Conservation (phyloP, 2,113 vertebrate species). For the Condylura cristata region DNA sequence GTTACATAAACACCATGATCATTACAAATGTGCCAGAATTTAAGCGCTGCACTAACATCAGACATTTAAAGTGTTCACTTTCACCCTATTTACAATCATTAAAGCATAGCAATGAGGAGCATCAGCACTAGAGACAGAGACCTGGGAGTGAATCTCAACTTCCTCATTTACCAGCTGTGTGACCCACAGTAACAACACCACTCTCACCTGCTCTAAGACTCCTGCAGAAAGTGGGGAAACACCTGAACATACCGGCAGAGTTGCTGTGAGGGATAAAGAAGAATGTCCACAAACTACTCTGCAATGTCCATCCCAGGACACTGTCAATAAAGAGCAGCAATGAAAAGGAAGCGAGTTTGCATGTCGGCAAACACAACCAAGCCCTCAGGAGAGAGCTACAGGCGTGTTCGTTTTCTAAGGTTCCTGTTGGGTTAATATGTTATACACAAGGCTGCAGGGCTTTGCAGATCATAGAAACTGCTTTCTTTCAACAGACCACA, state of each 20-base stretch:
- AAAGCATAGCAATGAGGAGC: fast-evolving
- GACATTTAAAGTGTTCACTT: background rate
- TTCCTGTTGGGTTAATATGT: background rate
- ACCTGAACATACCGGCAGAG: background rate
- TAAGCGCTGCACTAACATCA: background rate
- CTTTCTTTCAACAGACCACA: background rate
- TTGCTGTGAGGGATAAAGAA: background rate
- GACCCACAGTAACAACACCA: background rate
- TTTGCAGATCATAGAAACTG: background rate
- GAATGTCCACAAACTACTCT: fast-evolving
- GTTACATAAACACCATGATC: background rate
- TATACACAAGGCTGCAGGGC: background rate
- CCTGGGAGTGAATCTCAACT: background rate
- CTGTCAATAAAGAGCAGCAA: background rate
- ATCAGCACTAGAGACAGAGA: too few relatives aligned
- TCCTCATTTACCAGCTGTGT: background rate
- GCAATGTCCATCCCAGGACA: background rate
- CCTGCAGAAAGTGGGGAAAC: fast-evolving
- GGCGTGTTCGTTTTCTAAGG: background rate
- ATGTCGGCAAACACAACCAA: fast-evolving
- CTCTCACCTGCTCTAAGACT: background rate
- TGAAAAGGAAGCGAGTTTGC: fast-evolving
- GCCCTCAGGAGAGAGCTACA: background rate
- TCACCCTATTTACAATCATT: background rate
- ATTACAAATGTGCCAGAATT: background rate